Conservation (phyloP, 2,888 invertebrate genomes). For the Prenolepis imparis region DNA sequence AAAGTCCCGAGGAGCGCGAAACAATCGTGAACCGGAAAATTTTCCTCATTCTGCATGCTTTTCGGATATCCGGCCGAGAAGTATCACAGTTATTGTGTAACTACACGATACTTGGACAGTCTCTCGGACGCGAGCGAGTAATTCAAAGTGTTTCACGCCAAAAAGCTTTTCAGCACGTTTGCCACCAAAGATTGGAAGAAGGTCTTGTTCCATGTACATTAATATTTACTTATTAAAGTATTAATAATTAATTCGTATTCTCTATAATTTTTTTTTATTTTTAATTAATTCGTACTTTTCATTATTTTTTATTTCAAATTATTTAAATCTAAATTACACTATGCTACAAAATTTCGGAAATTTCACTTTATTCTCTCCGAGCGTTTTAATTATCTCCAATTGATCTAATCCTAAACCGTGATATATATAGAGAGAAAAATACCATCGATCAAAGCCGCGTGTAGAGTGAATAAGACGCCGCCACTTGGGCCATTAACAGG, state of each 20-base stretch:
- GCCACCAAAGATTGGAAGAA: conserved; percentile 48
- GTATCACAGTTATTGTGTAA: conserved; percentile 73
- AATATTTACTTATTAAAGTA: background rate
- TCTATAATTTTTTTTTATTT: background rate
- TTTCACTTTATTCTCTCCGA: conserved; percentile 46
- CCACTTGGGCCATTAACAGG: conserved; percentile 57
- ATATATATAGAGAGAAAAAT: conserved; percentile 70
- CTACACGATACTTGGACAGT: conserved; percentile 79
- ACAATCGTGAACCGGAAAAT: conserved; percentile 71
- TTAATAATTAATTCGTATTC: background rate
- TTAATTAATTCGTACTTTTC: background rate
- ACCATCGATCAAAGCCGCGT: conserved; percentile 43
- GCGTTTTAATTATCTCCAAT: background rate
- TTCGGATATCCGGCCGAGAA: conserved; percentile 58
- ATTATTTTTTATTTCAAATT: background rate
- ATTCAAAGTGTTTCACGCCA: conserved; percentile 57
- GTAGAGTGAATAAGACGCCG: conserved; percentile 50
- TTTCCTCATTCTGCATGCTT: conserved; percentile 64
- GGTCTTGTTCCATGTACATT: conserved; percentile 10
- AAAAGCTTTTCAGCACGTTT: conserved; percentile 72
- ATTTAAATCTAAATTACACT: background rate
- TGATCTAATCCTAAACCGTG: conserved; percentile 60
- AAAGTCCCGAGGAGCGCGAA: conserved; percentile 51
- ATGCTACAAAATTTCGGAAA: conserved; percentile 63
- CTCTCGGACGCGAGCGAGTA: conserved; percentile 65